Evolutionary conservation across 2,797 vertebrate genomes (phyloP).

Genomic region (Phoxinus dragarum): DNA sequence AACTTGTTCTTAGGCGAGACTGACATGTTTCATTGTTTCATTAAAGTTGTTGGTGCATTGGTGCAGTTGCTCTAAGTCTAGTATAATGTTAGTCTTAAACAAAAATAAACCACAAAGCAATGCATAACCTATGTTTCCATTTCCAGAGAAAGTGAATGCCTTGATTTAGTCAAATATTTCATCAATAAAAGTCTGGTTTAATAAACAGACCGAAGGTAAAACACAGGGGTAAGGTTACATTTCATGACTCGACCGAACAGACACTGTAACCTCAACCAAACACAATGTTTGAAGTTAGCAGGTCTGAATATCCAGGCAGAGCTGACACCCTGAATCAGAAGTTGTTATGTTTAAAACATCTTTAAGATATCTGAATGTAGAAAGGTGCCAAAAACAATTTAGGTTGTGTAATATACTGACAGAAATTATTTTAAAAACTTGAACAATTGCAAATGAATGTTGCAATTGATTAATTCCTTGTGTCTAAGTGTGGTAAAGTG

Average conservation of each 20-base stretch:
- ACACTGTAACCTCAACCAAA: neutral
- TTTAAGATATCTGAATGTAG: neutral
- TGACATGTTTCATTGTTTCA: slow-evolving; percentile 47
- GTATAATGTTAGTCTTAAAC: slow-evolving; percentile 32
- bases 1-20: slow-evolving; percentile 11
- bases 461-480: neutral
- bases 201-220: slow-evolving; percentile 47
- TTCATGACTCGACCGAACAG: slow-evolving; percentile 36
- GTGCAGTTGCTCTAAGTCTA: neutral
- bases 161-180: slow-evolving; percentile 40
- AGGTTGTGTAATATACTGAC: neutral
- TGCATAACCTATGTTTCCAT: neutral
- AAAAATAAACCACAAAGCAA: slow-evolving; percentile 14
- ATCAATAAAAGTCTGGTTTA: slow-evolving; percentile 44
- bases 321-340: neutral
- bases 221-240: slow-evolving; percentile 44
- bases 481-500: neutral
- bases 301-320: neutral
- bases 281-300: slow-evolving; percentile 3
- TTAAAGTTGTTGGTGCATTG: slow-evolving; percentile 10
- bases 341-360: slow-evolving; percentile 4
- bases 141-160: slow-evolving; percentile 40
- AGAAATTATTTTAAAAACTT: neutral
- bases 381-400: neutral
- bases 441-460: neutral